These are phyloP conservation scores for Schmidtea mediterranea DNA, from an alignment of 1,140 invertebrate species.

Conservation along the genomic window DNA sequence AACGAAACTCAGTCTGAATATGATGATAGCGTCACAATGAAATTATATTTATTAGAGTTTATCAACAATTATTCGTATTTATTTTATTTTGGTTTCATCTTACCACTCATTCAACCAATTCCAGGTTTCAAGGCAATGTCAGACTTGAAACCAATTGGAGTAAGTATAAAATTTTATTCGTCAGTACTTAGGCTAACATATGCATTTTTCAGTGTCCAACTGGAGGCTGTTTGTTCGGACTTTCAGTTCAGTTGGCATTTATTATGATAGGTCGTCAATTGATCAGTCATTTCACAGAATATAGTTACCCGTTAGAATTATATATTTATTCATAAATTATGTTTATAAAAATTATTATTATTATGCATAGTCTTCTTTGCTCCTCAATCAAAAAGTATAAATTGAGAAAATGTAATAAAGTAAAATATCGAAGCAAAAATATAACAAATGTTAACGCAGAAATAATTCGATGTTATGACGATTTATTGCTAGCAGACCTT, in stretches of 20 bases:
- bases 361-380: too few species aligned
- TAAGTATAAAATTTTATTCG: neutral
- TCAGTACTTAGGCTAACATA: neutral
- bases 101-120: slow-evolving; percentile 31
- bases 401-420: too few species aligned
- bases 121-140: neutral
- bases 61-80: slow-evolving; percentile 73
- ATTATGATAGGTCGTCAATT: neutral
- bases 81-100: slow-evolving; percentile 76
- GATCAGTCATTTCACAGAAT: neutral
- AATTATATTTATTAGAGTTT: slow-evolving; percentile 75
- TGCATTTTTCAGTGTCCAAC: neutral
- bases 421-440: too few species aligned
- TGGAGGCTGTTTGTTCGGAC: neutral
- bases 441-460: neutral
- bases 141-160: neutral
- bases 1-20: slow-evolving; percentile 65
- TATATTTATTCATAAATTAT: too few species aligned
- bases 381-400: too few species aligned
- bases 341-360: too few species aligned
- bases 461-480: neutral
- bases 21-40: slow-evolving; percentile 67
- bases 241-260: neutral
- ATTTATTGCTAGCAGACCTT: neutral
- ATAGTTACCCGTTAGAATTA: neutral